Base-by-base conservation (phyloP, 2,113 vertebrate genomes). In the Indri indri region DNA sequence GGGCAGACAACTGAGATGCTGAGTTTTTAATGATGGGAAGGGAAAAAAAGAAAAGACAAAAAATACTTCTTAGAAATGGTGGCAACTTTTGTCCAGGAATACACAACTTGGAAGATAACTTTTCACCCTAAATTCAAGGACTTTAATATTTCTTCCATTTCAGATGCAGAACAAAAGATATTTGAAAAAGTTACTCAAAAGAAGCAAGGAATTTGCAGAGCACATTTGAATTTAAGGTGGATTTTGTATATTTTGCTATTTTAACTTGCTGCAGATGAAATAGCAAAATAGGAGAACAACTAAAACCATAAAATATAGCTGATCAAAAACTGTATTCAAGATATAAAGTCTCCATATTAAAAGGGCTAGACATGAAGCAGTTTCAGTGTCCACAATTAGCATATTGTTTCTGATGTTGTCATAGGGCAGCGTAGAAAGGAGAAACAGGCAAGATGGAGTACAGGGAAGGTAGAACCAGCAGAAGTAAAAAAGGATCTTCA, bases 221-320 rank as follows among this genome's bases (percentile, higher is more conserved):
- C 47, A 70, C 34, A 68, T 97, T 92, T 96, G 82, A 97, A 86
- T 94, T 17, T 82, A 86, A 95, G 57, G 77, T 93, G 13, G 37
- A 94, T 91, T 97, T 95, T 97, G 34, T 71, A 63, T 77, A 82
- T 83, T 52, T 91, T 95, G 65, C 90, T 59, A 88, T 81, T 94
- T 96, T 94, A 65, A 47, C 42, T 91, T 97, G 30, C 50, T 2
- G 0, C n/a, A 40, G 34, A 25, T 97, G 20, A 91, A 95, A 90
- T 65, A 95, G 47, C 13, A 94, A 96, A 96, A 95, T 59, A 84
- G 25, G 18, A 45, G 40, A 90, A 66, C 10, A 66, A 23, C 20
- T 25, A 86, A 91, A 88, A 32, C 18, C 12, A 27, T 77, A 90
- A 96, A 90, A 90, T 82, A 47, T 8, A 84, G 9, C 70, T 88